Percentiles rank a stretch among this genome's conserved stretches.
Evolutionary conservation across 2,888 invertebrate species (phyloP).

Genomic region (Tortricodes alternella): DNA sequence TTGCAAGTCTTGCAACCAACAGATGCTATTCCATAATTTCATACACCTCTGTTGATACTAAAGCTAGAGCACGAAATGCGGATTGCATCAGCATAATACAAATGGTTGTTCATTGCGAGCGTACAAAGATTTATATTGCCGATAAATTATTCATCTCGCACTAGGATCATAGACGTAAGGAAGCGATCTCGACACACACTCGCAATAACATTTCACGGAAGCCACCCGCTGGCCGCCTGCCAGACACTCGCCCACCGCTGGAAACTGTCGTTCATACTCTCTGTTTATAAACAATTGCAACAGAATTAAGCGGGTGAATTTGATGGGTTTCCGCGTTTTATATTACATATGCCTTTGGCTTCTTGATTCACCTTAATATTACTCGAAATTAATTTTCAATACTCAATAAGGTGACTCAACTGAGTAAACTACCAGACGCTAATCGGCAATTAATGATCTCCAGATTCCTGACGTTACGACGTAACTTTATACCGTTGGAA

Average conservation of each 20-base stretch:
- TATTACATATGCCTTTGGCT: slow-evolving; percentile 9
- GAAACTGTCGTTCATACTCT: slow-evolving; percentile 51
- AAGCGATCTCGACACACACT: slow-evolving; percentile 51
- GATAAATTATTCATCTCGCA: slow-evolving; percentile 35
- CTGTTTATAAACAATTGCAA: slow-evolving; percentile 49
- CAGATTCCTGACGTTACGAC: slow-evolving; percentile 13
- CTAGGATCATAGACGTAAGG: slow-evolving; percentile 45
- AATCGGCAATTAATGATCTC: slow-evolving; percentile 9
- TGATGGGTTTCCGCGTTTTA: slow-evolving; percentile 28
- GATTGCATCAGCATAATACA: not conserved
- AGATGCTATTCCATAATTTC: too few species aligned
- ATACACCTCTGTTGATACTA: too few species aligned
- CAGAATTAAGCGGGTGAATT: slow-evolving; percentile 34
- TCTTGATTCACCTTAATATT: slow-evolving; percentile 4
- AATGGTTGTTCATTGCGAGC: slow-evolving; percentile 8
- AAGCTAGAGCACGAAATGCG: too few species aligned
- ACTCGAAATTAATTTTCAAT: slow-evolving; percentile 11
- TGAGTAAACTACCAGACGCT: slow-evolving; percentile 10
- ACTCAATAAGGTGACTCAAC: slow-evolving; percentile 12
- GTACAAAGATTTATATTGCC: slow-evolving; percentile 25
- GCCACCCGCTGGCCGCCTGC: slow-evolving; percentile 57
- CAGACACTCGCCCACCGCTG: slow-evolving; percentile 57
- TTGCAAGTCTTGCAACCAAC: too few species aligned
- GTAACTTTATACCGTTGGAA: slow-evolving; percentile 20
- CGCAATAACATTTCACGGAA: slow-evolving; percentile 59